Evolutionary conservation across 1,140 invertebrate genomes (phyloP).

Genomic region (Euura lappo): DNA sequence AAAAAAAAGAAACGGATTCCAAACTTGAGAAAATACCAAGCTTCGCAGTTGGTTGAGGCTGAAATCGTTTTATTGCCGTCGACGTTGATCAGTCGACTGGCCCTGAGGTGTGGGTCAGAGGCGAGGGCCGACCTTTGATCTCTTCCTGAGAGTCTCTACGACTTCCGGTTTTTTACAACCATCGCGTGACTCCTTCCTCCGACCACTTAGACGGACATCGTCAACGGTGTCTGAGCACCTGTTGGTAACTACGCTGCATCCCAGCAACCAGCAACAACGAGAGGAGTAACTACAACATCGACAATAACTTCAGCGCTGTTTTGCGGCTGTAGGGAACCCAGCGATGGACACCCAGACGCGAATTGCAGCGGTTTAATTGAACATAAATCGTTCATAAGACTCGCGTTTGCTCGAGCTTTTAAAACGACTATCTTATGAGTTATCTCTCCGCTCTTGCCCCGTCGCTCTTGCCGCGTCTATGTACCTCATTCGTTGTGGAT

Average conservation of each 20-base stretch:
- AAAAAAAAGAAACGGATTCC: not conserved
- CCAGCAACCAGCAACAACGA: too few species aligned
- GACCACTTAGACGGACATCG: not conserved
- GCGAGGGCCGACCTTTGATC: slow-evolving; percentile 40
- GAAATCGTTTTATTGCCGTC: not conserved
- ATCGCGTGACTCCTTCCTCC: not conserved
- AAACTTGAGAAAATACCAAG: not conserved
- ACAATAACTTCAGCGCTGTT: not conserved
- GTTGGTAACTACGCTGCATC: not conserved
- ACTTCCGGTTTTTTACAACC: slow-evolving; percentile 40
- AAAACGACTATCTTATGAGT: slow-evolving; percentile 19
- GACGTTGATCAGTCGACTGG: not conserved
- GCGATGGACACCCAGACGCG: slow-evolving; percentile 4
- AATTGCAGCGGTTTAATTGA: slow-evolving; percentile 19
- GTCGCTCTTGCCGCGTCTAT: not conserved
- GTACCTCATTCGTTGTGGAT: not conserved
- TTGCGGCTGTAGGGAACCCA: not conserved
- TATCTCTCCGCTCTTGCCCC: slow-evolving; percentile 5
- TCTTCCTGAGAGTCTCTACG: slow-evolving; percentile 29
- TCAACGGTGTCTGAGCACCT: not conserved
- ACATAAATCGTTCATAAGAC: slow-evolving; percentile 20
- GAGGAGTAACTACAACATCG: not conserved
- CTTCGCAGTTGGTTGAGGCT: not conserved
- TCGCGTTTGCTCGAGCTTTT: slow-evolving; percentile 13
- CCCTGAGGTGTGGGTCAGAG: slow-evolving; percentile 42